Evolutionary conservation across 1,140 invertebrate genomes (phyloP).

Genomic region (Laupala kohalensis): DNA sequence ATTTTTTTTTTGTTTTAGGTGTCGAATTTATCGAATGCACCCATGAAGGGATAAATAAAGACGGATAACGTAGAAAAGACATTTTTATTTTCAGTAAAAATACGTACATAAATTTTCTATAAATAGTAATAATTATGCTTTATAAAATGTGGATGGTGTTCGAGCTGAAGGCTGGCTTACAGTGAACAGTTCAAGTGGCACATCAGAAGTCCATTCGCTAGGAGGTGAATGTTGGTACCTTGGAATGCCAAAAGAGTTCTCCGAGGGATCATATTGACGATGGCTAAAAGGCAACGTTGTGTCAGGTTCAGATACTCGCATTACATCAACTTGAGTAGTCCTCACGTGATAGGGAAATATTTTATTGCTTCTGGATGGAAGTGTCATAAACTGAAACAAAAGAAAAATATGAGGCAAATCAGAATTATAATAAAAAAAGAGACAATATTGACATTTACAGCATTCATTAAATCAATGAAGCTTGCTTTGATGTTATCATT

Average conservation of each 20-base stretch:
- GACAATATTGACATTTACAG: too few species aligned
- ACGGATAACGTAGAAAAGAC: too few species aligned
- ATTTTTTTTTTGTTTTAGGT: too few species aligned
- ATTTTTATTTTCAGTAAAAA: too few species aligned
- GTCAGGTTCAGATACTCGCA: slow-evolving; percentile 39
- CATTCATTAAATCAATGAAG: too few species aligned
- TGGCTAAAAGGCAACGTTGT: slow-evolving; percentile 45
- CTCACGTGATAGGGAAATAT: slow-evolving; percentile 79
- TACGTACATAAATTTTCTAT: too few species aligned
- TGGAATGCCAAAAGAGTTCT: not conserved
- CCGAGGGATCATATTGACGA: slow-evolving; percentile 42
- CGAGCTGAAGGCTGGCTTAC: slow-evolving; percentile 17
- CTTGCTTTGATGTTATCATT: too few species aligned
- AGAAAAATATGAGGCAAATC: too few species aligned
- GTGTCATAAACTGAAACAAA: slow-evolving; percentile 54
- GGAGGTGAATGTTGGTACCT: slow-evolving; percentile 1
- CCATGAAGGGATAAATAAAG: too few species aligned
- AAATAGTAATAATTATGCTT: not conserved
- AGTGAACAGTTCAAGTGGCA: slow-evolving; percentile 32
- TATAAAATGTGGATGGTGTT: not conserved
- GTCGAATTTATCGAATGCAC: too few species aligned
- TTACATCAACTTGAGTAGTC: slow-evolving; percentile 62
- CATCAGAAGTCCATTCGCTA: slow-evolving; percentile 26
- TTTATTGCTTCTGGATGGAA: slow-evolving; percentile 66
- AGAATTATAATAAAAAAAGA: too few species aligned